Conservation (phyloP, 1,140 invertebrate species). For the Hyphantria cunea region DNA sequence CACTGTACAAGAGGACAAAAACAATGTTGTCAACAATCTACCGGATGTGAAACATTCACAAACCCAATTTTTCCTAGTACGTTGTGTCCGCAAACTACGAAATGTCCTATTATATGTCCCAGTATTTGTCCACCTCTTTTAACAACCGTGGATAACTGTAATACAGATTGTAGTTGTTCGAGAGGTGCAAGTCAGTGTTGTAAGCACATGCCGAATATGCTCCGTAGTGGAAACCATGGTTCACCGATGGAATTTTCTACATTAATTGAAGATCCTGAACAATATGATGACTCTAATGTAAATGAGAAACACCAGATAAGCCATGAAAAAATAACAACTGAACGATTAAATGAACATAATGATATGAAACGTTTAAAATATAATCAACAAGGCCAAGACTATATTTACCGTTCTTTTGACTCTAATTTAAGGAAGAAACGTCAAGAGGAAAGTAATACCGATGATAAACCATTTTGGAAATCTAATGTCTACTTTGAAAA, state of each 20-base stretch:
- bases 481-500: constrained; percentile 47
- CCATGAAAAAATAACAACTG: constrained; percentile 27
- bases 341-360: constrained; percentile 40
- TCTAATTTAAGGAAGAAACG: constrained; percentile 50
- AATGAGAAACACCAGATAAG: constrained; percentile 14
- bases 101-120: constrained; percentile 22
- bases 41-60: constrained; percentile 8
- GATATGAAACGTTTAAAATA: constrained; percentile 12
- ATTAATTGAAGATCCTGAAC: constrained; percentile 3
- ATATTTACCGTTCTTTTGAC: constrained; percentile 37
- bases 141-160: constrained; percentile 21
- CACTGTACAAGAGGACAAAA: constrained; percentile 52
- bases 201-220: constrained; percentile 30
- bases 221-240: constrained; percentile 31
- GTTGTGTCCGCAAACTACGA: constrained; percentile 44
- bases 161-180: constrained; percentile 40
- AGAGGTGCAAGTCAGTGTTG: constrained; percentile 16
- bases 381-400: constrained; percentile 15
- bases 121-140: constrained; percentile 22
- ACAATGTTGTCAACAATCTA: constrained; percentile 19
- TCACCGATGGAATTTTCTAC: constrained; percentile 19
- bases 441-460: constrained; percentile 37
- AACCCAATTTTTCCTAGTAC: constrained; percentile 8
- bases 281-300: background rate
- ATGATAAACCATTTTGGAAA: constrained; percentile 66